Evolutionary conservation across 2,888 invertebrate species (phyloP).

Genomic region (Terebella lapidaria): DNA sequence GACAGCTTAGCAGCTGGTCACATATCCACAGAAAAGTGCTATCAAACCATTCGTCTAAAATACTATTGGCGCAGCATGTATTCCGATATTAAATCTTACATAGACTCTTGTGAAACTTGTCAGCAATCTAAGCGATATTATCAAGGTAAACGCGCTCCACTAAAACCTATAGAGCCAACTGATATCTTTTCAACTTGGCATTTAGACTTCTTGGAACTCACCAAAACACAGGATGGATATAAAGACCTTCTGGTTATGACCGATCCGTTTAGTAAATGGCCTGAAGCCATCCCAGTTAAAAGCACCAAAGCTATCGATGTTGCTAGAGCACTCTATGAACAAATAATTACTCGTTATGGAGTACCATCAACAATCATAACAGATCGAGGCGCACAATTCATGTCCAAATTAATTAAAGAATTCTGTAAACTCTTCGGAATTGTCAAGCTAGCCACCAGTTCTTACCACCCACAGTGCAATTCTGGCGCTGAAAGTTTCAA

Average conservation of each 20-base stretch:
- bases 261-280: constrained; percentile 9
- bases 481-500: not conserved
- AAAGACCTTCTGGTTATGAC: not conserved
- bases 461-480: constrained; percentile 3
- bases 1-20: too few species aligned
- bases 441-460: not conserved
- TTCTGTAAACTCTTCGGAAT: constrained; percentile 3
- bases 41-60: not conserved
- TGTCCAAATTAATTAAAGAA: constrained; percentile 1
- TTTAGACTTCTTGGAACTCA: not conserved
- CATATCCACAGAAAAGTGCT: too few species aligned
- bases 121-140: not conserved
- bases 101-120: not conserved
- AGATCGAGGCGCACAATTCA: constrained; percentile 3
- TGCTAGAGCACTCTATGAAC: not conserved
- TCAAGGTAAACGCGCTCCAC: not conserved
- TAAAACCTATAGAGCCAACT: not conserved
- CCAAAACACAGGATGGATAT: not conserved
- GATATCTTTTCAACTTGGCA: not conserved
- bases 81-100: not conserved
- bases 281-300: constrained; percentile 23
- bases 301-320: not conserved
- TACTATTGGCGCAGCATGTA: not conserved
- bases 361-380: not conserved
- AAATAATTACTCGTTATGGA: constrained; percentile 2